Evolutionary conservation across 2,888 invertebrate genomes (phyloP), one percentile per base, ranked within the genome.

Genomic region (Spisula subtruncata): DNA sequence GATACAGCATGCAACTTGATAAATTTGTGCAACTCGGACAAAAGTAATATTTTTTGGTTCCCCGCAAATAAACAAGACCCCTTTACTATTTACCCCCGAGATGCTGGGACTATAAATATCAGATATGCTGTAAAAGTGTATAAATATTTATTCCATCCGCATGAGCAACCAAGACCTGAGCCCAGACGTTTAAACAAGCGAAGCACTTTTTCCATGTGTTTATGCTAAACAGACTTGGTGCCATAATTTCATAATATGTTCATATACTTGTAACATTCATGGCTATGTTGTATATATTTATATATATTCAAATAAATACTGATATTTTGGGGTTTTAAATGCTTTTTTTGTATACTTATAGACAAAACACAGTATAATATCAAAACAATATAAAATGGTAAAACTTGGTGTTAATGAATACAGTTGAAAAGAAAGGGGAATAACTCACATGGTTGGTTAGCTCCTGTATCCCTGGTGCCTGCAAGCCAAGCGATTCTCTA

Each of bases 361-460:
- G 20, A 60, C 60, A 60, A 20, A 14, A 75, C 35, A 75, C 12
- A 41, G 29, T 35, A 75, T 35, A 75, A 75, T 75, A 75, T 35
- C 75, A 32, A 41, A 75, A 75, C 75, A 35, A 75, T 75, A 75
- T 75, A 35, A 75, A 75, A 75, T 75, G 35, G 75, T 32, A 35
- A 75, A 75, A 35, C 18, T 35, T 35, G 41, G 75, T 75, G 75
- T 75, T 75, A 75, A 75, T 75, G 75, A 75, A 75, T 75, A 66
- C 32, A 86, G 56, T 85, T 80, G 85, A 88, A 83, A 90, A 89
- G 83, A 91, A 92, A 92, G 87, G 92, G 86, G 85, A 83, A 81
- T 87, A 92, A 92, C 92, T 92, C 92, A 92, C 92, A 92, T 92
- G 92, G 92, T 86, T 92, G 90, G 75, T 85, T 85, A 41, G 91